Evolutionary conservation across 30 jellyfish, hydroid and myxozoan species (phyloP).

Genomic region (Catostylus mosaicus): DNA sequence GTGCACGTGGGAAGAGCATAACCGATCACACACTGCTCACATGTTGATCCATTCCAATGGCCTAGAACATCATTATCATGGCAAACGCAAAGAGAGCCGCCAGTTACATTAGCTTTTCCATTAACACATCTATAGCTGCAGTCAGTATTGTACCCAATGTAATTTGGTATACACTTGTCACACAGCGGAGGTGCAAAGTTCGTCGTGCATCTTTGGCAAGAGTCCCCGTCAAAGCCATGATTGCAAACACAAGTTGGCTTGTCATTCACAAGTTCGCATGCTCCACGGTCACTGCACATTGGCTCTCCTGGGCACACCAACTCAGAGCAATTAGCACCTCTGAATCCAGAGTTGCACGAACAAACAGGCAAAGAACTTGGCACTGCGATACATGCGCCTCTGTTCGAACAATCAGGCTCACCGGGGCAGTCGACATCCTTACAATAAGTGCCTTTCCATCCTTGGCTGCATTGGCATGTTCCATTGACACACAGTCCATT

Average conservation of each 20-base stretch:
- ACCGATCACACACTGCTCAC: slow-evolving; percentile 56
- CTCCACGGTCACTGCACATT: slow-evolving; percentile 58
- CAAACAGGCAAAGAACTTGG: slow-evolving; percentile 60
- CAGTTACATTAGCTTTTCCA: slow-evolving; percentile 40
- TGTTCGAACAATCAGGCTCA: slow-evolving; percentile 67
- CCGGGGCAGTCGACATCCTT: slow-evolving; percentile 66
- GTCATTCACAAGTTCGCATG: slow-evolving; percentile 29
- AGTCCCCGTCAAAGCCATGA: slow-evolving; percentile 66
- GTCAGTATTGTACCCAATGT: slow-evolving; percentile 66
- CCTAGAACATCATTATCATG: slow-evolving; percentile 31
- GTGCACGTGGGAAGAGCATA: slow-evolving; percentile 57
- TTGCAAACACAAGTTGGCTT: slow-evolving; percentile 58
- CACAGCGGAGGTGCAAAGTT: slow-evolving; percentile 60
- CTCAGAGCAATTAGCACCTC: slow-evolving; percentile 56
- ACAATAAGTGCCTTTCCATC: slow-evolving; percentile 71
- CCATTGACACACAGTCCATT: slow-evolving; percentile 34
- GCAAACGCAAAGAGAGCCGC: slow-evolving; percentile 62
- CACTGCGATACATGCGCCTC: slow-evolving; percentile 68
- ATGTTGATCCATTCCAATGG: slow-evolving; percentile 61
- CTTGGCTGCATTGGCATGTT: slow-evolving; percentile 43
- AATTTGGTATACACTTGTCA: slow-evolving; percentile 48
- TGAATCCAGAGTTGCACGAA: slow-evolving; percentile 69
- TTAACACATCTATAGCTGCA: slow-evolving; percentile 61
- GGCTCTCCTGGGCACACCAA: slow-evolving; percentile 75
- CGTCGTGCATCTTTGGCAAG: slow-evolving; percentile 56